phyloP scores from a whole-genome alignment of 2,888 invertebrate species.

The Acleris emargana region DNA sequence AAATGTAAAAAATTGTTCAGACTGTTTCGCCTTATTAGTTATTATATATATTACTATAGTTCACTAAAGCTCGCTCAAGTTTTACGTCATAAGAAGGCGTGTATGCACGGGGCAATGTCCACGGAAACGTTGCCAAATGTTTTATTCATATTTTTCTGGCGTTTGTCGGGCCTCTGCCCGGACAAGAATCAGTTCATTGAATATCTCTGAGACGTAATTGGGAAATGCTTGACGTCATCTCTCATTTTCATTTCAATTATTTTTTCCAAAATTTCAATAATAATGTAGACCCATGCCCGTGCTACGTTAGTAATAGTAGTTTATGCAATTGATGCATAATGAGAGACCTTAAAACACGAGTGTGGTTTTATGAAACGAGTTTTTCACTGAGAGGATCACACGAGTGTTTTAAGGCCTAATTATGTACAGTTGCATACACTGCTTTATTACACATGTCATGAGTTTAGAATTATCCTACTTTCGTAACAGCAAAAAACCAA shows the following conservation, averaged over 20 bases:
- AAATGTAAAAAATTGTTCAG: no score
- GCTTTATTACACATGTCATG: no score
- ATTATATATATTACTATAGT: neutral
- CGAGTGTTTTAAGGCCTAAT: no score
- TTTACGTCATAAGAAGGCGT: constrained; percentile 62
- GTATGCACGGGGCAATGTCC: constrained; percentile 61
- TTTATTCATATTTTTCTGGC: constrained; percentile 20
- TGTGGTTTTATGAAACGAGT: no score
- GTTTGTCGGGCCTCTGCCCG: constrained; percentile 32
- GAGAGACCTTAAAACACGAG: no score
- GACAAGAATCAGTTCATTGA: constrained; percentile 18
- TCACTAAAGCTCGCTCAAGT: constrained; percentile 16
- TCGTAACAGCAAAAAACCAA: no score
- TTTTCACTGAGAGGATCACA: no score
- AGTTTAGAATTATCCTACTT: no score
- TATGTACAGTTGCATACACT: no score
- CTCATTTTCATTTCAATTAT: no score
- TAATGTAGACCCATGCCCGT: neutral
- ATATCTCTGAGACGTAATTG: constrained; percentile 9
- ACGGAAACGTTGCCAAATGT: constrained; percentile 54
- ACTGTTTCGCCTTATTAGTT: neutral
- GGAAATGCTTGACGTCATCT: constrained; percentile 15
- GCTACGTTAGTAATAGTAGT: neutral
- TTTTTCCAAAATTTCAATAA: no score
- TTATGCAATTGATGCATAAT: no score